A percentile compares a stretch with the other conserved stretches of the same genome.
Conservation (phyloP, 2,113 vertebrate genomes). For the Sarotherodon lohbergeri region DNA sequence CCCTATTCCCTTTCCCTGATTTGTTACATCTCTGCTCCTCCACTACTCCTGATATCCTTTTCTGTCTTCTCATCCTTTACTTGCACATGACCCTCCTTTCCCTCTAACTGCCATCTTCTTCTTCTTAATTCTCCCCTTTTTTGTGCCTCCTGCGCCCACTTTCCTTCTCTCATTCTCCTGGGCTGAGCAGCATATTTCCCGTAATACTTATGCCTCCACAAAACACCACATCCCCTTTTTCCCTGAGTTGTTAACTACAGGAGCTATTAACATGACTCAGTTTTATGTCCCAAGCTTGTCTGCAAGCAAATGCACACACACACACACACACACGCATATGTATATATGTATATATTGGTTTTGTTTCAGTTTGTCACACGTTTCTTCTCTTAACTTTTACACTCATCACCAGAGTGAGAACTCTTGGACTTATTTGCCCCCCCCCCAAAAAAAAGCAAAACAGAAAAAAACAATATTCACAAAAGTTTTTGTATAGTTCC, state of each 20-base stretch:
- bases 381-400: not conserved
- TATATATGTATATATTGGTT: not conserved
- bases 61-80: constrained; percentile 24
- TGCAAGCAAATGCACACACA: constrained; percentile 9
- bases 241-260: constrained; percentile 73
- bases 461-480: not conserved
- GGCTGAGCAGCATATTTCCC: constrained; percentile 62
- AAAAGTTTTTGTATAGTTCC: not conserved
- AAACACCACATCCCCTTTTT: constrained; percentile 67
- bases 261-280: constrained; percentile 69
- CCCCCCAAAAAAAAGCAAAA: not conserved
- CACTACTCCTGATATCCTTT: not conserved
- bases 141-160: constrained; percentile 44
- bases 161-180: constrained; percentile 52
- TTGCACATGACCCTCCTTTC: constrained; percentile 18
- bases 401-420: not conserved
- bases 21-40: not conserved
- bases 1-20: not conserved
- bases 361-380: not conserved
- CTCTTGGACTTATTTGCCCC: not conserved
- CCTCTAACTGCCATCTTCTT: constrained; percentile 11
- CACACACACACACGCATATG: not conserved
- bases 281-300: constrained; percentile 61
- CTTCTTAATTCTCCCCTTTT: constrained; percentile 40
- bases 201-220: constrained; percentile 64